Evolutionary conservation across 2,888 invertebrate genomes (phyloP).

Genomic region (Calliscelio sp.): DNA sequence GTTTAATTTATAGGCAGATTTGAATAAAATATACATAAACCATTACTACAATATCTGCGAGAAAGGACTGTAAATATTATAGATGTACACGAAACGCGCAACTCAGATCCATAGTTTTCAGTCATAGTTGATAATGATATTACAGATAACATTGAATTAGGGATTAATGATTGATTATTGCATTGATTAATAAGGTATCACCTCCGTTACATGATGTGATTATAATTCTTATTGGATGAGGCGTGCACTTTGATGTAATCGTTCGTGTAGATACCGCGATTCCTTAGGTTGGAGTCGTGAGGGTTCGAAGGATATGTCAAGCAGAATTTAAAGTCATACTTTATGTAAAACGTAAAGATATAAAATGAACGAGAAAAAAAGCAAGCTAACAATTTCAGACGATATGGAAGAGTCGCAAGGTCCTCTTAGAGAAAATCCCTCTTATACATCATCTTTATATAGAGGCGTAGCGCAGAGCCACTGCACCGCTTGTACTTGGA

Average conservation of each 20-base stretch:
- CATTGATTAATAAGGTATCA: conserved; percentile 57
- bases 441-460: conserved; percentile 44
- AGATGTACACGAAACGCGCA: conserved; percentile 50
- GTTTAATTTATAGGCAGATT: conserved; percentile 38
- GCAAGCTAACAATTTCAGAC: not conserved
- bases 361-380: too few species aligned
- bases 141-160: conserved; percentile 19
- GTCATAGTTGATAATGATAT: conserved; percentile 21
- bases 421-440: conserved; percentile 55
- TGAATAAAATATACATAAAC: too few species aligned
- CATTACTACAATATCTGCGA: conserved; percentile 21
- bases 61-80: conserved; percentile 59
- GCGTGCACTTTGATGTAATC: conserved; percentile 19
- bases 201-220: too few species aligned
- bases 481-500: conserved; percentile 69
- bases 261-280: conserved; percentile 59
- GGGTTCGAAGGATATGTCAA: conserved; percentile 32
- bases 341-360: conserved; percentile 57
- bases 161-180: conserved; percentile 42
- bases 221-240: conserved; percentile 30
- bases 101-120: conserved; percentile 43
- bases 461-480: conserved; percentile 57
- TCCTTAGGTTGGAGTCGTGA: conserved; percentile 42
- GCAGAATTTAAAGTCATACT: conserved; percentile 54
- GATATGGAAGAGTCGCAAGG: too few species aligned